Conservation (phyloP, 64 coral and sea anemone species). For the Montipora efflorescens region DNA sequence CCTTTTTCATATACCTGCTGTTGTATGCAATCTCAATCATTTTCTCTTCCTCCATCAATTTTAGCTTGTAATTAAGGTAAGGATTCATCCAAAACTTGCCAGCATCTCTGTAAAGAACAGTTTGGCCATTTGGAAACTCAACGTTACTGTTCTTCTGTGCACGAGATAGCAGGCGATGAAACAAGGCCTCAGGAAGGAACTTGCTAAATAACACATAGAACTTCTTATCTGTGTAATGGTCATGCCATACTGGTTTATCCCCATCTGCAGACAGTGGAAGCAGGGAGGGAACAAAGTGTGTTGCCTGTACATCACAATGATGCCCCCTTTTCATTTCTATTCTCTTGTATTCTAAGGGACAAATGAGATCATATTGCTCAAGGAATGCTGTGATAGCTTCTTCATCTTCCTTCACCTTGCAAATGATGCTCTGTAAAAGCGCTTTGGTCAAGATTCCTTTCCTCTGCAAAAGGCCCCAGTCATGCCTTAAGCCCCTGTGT, state of each 20-base stretch:
- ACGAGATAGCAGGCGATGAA: constrained; percentile 67
- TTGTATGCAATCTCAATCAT: constrained; percentile 60
- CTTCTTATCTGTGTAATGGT: constrained; percentile 34
- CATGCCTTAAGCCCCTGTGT: constrained; percentile 29
- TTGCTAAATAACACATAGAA: constrained; percentile 57
- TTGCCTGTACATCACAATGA: background rate
- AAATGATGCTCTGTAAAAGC: constrained; percentile 16
- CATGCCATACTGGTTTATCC: constrained; percentile 31
- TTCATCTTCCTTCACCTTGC: background rate
- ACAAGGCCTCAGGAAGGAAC: constrained; percentile 62
- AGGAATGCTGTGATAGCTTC: constrained; percentile 32
- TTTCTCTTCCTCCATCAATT: constrained; percentile 49
- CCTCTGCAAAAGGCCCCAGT: constrained; percentile 5
- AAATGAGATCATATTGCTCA: constrained; percentile 40
- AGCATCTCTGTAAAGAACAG: constrained; percentile 43
- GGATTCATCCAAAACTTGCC: constrained; percentile 59
- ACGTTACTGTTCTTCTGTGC: constrained; percentile 54
- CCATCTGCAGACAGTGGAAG: constrained; percentile 40
- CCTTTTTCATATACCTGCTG: background rate
- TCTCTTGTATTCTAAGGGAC: background rate
- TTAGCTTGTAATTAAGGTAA: constrained; percentile 29
- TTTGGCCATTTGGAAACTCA: background rate
- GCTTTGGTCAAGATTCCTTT: constrained; percentile 30
- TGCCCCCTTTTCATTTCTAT: background rate
- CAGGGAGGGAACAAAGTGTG: constrained; percentile 51